Percentiles rank a stretch among this genome's conserved stretches.
Conservation (phyloP, 2,113 vertebrate genomes). For the Neofelis nebulosa region DNA sequence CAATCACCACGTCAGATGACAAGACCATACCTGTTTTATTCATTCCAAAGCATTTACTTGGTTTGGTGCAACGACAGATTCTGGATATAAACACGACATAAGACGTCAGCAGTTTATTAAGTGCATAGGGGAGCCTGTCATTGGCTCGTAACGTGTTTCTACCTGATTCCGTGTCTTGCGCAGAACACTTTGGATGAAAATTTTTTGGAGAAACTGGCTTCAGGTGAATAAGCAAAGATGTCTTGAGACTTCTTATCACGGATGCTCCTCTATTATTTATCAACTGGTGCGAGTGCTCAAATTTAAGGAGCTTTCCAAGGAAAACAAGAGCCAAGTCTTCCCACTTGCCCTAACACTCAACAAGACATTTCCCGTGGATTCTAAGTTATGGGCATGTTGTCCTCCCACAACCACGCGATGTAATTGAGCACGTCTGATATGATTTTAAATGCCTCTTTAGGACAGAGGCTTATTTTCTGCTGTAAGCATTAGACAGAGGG, state of each 20-base stretch:
- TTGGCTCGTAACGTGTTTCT: not conserved
- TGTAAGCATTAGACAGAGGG: conserved; percentile 61
- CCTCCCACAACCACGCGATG: not conserved
- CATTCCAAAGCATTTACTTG: not conserved
- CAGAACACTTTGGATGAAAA: not conserved
- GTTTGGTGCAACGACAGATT: not conserved
- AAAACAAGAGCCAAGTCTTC: not conserved
- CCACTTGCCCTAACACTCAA: not conserved
- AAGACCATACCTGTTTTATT: not conserved
- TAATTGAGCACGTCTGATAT: not conserved
- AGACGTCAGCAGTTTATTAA: not conserved
- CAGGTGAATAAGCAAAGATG: not conserved
- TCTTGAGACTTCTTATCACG: not conserved
- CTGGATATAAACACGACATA: not conserved
- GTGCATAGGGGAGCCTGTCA: not conserved
- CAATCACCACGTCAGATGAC: not conserved
- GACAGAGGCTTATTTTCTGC: conserved; percentile 52
- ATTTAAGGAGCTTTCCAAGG: not conserved
- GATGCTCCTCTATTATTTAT: not conserved
- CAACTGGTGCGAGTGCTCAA: not conserved
- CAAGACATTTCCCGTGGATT: not conserved
- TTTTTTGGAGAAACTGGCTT: not conserved
- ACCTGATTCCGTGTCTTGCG: not conserved
- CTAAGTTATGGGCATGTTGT: not conserved
- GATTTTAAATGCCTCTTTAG: not conserved